phyloP scores from a whole-genome alignment of 1,140 invertebrate genomes.

The Lucilia sericata region DNA sequence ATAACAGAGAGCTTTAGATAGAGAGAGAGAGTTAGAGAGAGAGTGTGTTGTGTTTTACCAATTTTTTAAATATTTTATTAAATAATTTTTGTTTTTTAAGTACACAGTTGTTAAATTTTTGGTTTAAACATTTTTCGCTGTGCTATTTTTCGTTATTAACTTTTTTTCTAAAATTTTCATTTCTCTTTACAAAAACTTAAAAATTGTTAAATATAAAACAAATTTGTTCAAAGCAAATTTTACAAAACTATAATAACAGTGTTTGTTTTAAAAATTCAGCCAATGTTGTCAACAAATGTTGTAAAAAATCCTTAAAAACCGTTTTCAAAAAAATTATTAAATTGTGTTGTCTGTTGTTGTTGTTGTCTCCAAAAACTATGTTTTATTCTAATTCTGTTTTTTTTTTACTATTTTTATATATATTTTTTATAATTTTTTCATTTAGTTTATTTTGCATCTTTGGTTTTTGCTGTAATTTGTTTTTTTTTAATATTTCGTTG shows the following conservation, averaged over 20 bases:
- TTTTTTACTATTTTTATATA: slow-evolving; percentile 45
- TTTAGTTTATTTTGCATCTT: slow-evolving; percentile 44
- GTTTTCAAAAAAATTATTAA: neutral
- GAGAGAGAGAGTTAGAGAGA: neutral
- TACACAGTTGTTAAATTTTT: slow-evolving; percentile 42
- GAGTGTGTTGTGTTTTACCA: slow-evolving; percentile 35
- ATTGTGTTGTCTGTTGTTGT: slow-evolving; percentile 31
- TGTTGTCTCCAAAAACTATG: slow-evolving; percentile 47
- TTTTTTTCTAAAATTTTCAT: slow-evolving; percentile 30
- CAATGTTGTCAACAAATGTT: neutral
- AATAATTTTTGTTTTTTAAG: slow-evolving; percentile 48
- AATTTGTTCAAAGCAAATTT: slow-evolving; percentile 49
- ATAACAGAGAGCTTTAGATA: neutral
- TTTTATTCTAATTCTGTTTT: slow-evolving; percentile 46
- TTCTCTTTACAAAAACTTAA: slow-evolving; percentile 55
- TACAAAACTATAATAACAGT: slow-evolving; percentile 46
- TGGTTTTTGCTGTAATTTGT: slow-evolving; percentile 49
- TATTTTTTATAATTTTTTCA: slow-evolving; percentile 41
- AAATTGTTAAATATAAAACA: slow-evolving; percentile 46
- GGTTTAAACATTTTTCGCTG: slow-evolving; percentile 55
- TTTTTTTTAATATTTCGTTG: slow-evolving; percentile 24
- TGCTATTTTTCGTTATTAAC: slow-evolving; percentile 56
- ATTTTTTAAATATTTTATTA: slow-evolving; percentile 32
- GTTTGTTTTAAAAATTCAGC: slow-evolving; percentile 46
- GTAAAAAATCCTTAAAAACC: neutral